These are phyloP conservation scores for Strigops habroptila DNA, from an alignment of 2,113 vertebrate genomes.

Conservation along the genomic window DNA sequence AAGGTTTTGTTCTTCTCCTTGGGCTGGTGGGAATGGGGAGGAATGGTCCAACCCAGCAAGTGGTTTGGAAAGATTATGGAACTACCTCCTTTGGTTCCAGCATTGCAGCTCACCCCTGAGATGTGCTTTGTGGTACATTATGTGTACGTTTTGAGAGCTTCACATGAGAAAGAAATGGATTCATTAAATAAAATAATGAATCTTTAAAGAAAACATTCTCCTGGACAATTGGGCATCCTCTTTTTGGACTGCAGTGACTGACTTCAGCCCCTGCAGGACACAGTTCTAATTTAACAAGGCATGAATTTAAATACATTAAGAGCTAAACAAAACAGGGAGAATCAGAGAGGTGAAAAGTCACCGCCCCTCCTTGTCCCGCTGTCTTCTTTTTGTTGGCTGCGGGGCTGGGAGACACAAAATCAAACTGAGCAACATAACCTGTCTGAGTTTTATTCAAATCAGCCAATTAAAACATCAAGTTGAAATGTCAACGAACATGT, in stretches of 20 bases:
- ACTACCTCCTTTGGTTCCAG: background rate
- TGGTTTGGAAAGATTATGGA: background rate
- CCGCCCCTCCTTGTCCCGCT: constrained; percentile 55
- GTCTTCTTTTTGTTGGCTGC: constrained; percentile 68
- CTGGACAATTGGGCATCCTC: background rate
- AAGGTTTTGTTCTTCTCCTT: background rate
- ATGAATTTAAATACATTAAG: constrained; percentile 67
- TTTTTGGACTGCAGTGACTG: background rate
- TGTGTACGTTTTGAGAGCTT: background rate
- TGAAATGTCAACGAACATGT: constrained; percentile 63
- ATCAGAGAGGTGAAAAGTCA: constrained; percentile 59
- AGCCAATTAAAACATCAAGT: constrained; percentile 73
- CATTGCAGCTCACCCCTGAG: background rate
- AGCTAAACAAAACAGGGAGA: constrained; percentile 51
- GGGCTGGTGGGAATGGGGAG: background rate
- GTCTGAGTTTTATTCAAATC: constrained; percentile 76
- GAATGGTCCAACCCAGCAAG: background rate
- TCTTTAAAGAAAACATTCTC: background rate
- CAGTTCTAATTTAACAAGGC: constrained; percentile 47
- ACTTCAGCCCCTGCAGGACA: background rate
- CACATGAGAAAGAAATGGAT: background rate
- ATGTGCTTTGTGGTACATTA: no score
- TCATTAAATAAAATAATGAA: background rate
- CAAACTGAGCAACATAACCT: constrained; percentile 60
- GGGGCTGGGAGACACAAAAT: constrained; percentile 53